Conservation (phyloP, 2,113 vertebrate genomes). For the Silurus glanis region DNA sequence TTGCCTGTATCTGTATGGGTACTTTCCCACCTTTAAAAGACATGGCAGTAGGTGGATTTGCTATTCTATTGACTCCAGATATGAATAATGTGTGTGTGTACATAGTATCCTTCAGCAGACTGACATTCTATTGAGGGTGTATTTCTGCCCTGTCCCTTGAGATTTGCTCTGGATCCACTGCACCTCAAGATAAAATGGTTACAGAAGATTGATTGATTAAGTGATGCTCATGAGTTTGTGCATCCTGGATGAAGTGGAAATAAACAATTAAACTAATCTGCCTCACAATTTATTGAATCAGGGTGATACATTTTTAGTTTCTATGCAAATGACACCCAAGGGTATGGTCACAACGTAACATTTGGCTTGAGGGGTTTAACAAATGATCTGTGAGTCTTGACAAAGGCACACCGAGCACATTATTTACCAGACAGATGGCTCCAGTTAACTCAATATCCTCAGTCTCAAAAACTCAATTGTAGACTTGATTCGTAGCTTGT, state of each 20-base stretch:
- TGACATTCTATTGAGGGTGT: not conserved
- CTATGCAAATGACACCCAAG: slow-evolving; percentile 21
- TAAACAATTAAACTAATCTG: slow-evolving; percentile 7
- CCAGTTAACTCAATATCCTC: slow-evolving; percentile 5
- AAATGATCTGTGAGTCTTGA: slow-evolving; percentile 10
- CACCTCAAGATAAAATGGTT: not conserved
- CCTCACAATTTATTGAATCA: not conserved
- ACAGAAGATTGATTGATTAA: not conserved
- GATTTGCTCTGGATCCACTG: not conserved
- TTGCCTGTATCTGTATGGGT: not conserved
- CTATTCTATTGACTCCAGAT: not conserved
- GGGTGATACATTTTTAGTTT: slow-evolving; percentile 7
- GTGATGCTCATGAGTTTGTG: not conserved
- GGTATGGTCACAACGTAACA: not conserved
- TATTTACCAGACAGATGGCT: slow-evolving; percentile 27
- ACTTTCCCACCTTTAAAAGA: not conserved
- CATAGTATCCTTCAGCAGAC: not conserved
- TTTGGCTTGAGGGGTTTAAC: slow-evolving; percentile 12
- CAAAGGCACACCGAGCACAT: slow-evolving; percentile 12
- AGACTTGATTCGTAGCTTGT: slow-evolving; percentile 4
- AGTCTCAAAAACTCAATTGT: slow-evolving; percentile 12
- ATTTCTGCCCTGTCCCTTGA: not conserved
- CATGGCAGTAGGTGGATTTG: not conserved
- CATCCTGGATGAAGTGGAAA: not conserved
- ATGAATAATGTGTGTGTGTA: not conserved